Percentiles rank a stretch among this genome's conserved stretches.
These are phyloP conservation scores for Tragelaphus strepsiceros DNA, from an alignment of 2,113 vertebrate genomes.

Conservation along the genomic window DNA sequence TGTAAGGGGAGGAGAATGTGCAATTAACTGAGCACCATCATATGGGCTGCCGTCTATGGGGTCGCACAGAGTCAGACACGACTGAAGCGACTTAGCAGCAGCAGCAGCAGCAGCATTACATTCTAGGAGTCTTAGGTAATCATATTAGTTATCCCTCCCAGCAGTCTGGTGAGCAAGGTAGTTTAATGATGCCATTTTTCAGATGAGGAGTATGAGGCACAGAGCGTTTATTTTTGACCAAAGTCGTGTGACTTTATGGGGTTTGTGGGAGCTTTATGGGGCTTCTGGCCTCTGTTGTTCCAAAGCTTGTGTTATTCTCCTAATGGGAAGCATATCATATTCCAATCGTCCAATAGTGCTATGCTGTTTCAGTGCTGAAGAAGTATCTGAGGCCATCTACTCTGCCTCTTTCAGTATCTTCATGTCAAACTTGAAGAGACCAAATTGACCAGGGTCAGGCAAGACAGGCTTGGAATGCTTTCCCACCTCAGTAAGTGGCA, in stretches of 20 bases:
- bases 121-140: background rate
- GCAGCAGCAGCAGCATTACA: background rate
- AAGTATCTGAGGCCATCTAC: background rate
- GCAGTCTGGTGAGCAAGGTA: background rate
- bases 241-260: background rate
- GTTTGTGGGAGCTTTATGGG: background rate
- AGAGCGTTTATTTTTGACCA: background rate
- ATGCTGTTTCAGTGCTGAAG: background rate
- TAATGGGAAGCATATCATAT: background rate
- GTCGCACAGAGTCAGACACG: fast-evolving
- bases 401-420: background rate
- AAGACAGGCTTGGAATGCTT: background rate
- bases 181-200: background rate
- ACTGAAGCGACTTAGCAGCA: background rate
- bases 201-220: background rate
- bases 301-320: background rate
- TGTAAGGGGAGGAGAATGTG: background rate
- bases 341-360: background rate
- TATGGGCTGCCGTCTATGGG: background rate
- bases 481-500: background rate
- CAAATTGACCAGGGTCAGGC: background rate
- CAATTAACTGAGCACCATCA: background rate
- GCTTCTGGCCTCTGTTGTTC: background rate
- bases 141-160: background rate
- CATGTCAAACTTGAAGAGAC: background rate